Evolutionary conservation across 2,888 invertebrate species (phyloP).

Genomic region (Papilio protenor): DNA sequence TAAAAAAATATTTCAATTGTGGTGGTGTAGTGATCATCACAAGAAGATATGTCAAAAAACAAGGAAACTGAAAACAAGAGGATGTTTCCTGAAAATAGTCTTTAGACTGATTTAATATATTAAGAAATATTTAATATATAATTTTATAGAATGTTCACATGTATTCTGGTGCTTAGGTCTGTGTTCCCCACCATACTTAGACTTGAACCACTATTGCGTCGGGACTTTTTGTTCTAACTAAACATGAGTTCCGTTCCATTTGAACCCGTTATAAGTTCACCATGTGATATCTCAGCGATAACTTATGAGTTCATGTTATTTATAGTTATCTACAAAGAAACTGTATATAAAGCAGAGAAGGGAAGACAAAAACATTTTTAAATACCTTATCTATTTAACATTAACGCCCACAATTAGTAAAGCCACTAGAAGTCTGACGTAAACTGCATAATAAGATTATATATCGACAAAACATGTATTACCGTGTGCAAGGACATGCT

Average conservation of each 20-base stretch:
- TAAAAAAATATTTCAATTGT: not conserved
- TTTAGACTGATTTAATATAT: not conserved
- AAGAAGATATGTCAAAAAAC: not conserved
- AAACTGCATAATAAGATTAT: not conserved
- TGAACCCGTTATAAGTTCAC: slow-evolving; percentile 10
- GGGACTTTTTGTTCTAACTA: not conserved
- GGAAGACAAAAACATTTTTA: not conserved
- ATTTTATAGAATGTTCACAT: not conserved
- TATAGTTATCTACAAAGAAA: not conserved
- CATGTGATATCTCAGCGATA: not conserved
- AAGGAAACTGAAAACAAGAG: too few species aligned
- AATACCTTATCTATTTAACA: not conserved
- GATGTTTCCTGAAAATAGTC: not conserved
- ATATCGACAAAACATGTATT: not conserved
- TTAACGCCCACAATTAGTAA: not conserved
- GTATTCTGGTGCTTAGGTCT: not conserved
- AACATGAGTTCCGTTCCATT: slow-evolving; percentile 9
- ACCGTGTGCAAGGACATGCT: not conserved
- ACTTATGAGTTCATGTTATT: not conserved
- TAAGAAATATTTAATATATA: not conserved
- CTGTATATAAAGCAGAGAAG: not conserved
- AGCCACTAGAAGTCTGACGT: slow-evolving; percentile 1
- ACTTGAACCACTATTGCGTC: not conserved
- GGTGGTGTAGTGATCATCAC: not conserved
- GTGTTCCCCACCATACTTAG: not conserved